phyloP scores from a whole-genome alignment of 2,113 vertebrate species.

The Notarius quadriscutis region DNA sequence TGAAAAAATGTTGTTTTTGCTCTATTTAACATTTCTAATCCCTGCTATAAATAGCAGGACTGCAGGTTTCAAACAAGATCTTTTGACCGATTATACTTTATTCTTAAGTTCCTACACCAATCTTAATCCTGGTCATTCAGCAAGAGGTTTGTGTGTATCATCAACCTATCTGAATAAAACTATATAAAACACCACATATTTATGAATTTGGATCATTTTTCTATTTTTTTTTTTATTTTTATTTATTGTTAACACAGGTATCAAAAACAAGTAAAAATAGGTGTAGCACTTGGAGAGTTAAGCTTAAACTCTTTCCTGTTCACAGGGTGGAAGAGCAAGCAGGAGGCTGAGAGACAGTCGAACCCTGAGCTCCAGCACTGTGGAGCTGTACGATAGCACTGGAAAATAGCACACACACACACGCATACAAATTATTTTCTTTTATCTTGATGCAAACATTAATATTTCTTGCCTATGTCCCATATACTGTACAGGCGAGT shows the following conservation, averaged over 20 bases:
- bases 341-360: conserved; percentile 50
- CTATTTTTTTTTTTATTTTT: background rate
- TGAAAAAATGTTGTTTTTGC: background rate
- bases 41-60: background rate
- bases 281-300: background rate
- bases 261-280: background rate
- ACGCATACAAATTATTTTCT: background rate
- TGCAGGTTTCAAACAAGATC: background rate
- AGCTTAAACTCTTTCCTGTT: conserved; percentile 13
- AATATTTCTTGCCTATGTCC: background rate
- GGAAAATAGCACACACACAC: conserved; percentile 18
- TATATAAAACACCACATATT: background rate
- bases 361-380: conserved; percentile 52
- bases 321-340: conserved; percentile 30
- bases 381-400: conserved; percentile 39
- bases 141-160: background rate
- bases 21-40: background rate
- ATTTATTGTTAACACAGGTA: background rate
- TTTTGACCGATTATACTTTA: background rate
- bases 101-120: background rate
- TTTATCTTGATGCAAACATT: background rate
- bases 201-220: no score
- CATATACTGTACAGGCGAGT: background rate
- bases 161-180: background rate
- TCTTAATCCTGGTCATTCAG: background rate